Percentiles rank a stretch among this genome's conserved stretches.
Evolutionary conservation across 2,113 vertebrate species (phyloP).

Genomic region (Sarotherodon lohbergeri): DNA sequence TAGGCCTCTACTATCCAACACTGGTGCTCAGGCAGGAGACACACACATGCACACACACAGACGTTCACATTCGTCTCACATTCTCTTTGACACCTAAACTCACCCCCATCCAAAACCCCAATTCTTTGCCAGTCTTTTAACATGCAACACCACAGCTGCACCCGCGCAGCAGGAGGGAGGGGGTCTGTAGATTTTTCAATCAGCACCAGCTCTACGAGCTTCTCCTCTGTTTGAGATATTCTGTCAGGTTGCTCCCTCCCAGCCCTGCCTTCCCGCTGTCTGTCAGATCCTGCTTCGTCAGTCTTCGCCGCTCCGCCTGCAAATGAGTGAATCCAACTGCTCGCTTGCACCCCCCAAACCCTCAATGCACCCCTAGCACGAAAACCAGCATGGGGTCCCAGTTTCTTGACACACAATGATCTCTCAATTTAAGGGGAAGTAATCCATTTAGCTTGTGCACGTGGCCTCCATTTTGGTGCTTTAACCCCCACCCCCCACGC

Average conservation of each 20-base stretch:
- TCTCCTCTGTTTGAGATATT: constrained; percentile 30
- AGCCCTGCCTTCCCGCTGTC: constrained; percentile 11
- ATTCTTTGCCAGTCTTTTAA: constrained; percentile 26
- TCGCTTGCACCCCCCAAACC: constrained; percentile 1
- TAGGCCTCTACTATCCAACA: neutral
- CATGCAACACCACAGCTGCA: constrained; percentile 31
- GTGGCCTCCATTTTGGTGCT: constrained; percentile 25
- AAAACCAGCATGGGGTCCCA: constrained; percentile 45
- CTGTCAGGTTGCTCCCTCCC: constrained; percentile 25
- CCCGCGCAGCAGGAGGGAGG: constrained; percentile 8
- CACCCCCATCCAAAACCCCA: neutral
- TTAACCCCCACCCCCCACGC: neutral
- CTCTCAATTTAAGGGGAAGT: constrained; percentile 66
- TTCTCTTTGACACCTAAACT: constrained; percentile 32
- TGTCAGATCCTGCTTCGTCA: constrained; percentile 42
- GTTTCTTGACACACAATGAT: constrained; percentile 61
- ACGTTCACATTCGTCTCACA: neutral
- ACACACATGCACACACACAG: neutral
- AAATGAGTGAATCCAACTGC: constrained; percentile 30
- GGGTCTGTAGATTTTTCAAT: constrained; percentile 50
- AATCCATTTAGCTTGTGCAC: constrained; percentile 61
- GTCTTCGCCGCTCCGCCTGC: constrained; percentile 26
- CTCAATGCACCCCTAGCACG: constrained; percentile 20
- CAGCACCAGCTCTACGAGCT: constrained; percentile 13
- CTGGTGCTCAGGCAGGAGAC: neutral